phyloP scores from a whole-genome alignment of 2,888 invertebrate genomes.

The Andrena haemorrhoa region DNA sequence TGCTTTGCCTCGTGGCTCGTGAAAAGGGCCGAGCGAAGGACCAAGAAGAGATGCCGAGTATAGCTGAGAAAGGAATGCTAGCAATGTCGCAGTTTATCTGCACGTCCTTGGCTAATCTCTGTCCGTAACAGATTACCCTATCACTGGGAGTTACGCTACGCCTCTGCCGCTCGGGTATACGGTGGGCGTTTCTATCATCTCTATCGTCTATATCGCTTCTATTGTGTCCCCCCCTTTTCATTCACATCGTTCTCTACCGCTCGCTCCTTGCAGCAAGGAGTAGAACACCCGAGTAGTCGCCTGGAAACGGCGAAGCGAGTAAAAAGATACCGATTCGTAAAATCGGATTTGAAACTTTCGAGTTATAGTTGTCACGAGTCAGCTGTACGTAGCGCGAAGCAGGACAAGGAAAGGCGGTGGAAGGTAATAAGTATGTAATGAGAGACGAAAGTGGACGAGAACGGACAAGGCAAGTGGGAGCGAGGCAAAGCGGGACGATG shows the following conservation, averaged over 20 bases:
- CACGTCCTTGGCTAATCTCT: slow-evolving; percentile 84
- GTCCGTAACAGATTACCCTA: slow-evolving; percentile 81
- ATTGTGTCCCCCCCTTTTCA: background rate
- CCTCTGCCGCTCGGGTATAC: slow-evolving; percentile 42
- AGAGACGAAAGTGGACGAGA: background rate
- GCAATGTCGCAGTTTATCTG: slow-evolving; percentile 81
- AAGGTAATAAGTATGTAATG: background rate
- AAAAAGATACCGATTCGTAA: no score
- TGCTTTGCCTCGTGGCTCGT: no score
- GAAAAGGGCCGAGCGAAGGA: background rate
- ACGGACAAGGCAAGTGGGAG: slow-evolving; percentile 22
- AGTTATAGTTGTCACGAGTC: slow-evolving; percentile 5
- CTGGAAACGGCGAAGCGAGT: background rate
- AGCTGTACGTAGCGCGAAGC: background rate
- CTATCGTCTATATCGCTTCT: slow-evolving; percentile 29
- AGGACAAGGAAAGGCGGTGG: background rate
- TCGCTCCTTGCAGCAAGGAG: background rate
- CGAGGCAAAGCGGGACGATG: slow-evolving; percentile 66
- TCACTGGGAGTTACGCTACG: slow-evolving; percentile 69
- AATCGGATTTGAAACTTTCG: no score
- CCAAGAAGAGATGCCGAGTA: background rate
- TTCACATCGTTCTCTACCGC: accelerated
- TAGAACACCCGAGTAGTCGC: no score
- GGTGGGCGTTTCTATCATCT: slow-evolving; percentile 38
- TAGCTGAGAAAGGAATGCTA: slow-evolving; percentile 71